These are phyloP conservation scores for Hemiscyllium ocellatum DNA, from an alignment of 2,113 vertebrate genomes.

Conservation along the genomic window DNA sequence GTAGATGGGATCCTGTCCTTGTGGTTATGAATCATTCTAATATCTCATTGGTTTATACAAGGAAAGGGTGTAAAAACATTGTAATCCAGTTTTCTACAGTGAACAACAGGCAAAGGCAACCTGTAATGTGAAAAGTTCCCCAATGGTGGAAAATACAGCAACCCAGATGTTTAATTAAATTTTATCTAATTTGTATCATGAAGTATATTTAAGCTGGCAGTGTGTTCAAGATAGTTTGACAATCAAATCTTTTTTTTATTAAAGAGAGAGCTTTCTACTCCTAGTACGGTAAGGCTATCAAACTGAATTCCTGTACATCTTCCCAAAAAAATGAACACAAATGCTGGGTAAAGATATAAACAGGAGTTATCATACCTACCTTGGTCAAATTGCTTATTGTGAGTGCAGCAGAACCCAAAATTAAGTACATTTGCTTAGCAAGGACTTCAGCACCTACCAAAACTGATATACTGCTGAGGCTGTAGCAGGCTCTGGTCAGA, in stretches of 20 bases:
- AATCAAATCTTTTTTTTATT: no score
- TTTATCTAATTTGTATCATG: neutral
- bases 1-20: neutral
- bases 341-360: neutral
- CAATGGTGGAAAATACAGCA: neutral
- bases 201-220: neutral
- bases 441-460: neutral
- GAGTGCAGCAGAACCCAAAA: neutral
- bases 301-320: neutral
- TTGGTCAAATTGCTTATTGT: neutral
- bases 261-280: neutral
- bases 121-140: neutral
- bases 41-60: neutral
- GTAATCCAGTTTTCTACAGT: neutral
- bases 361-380: neutral
- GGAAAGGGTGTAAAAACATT: neutral
- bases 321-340: neutral
- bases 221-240: neutral
- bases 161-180: neutral
- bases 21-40: neutral
- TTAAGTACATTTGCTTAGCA: neutral
- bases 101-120: neutral
- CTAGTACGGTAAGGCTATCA: neutral
- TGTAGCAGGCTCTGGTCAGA: no score
- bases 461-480: no score